These are phyloP conservation scores for Dendroctonus ponderosae DNA, from an alignment of 1,140 invertebrate genomes.

Conservation along the genomic window DNA sequence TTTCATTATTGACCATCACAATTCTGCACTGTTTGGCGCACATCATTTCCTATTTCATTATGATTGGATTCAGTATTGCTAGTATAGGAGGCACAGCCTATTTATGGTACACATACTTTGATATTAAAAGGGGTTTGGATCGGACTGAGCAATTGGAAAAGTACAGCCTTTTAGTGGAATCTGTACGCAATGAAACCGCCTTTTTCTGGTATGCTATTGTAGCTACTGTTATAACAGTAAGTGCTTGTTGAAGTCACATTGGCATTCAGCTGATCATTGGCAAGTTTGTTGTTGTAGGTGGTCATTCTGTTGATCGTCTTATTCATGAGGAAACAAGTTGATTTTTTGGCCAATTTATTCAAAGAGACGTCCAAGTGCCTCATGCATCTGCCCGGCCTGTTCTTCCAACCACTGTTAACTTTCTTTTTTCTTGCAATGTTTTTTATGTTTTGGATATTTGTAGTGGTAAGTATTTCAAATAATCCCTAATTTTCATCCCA, in stretches of 20 bases:
- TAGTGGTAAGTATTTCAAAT: conserved; percentile 63
- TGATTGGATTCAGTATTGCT: conserved; percentile 72
- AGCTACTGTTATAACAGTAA: conserved; percentile 83
- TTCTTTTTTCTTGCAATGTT: conserved; percentile 77
- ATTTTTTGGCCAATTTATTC: conserved; percentile 78
- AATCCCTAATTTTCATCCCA: neutral
- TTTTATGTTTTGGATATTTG: conserved; percentile 80
- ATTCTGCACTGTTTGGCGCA: conserved; percentile 81
- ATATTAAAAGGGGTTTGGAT: conserved; percentile 70
- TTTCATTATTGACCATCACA: conserved; percentile 79
- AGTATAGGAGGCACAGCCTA: conserved; percentile 74
- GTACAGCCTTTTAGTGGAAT: conserved; percentile 58
- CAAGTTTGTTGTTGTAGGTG: conserved; percentile 59
- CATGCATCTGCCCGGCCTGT: conserved; percentile 76
- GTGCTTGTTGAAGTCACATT: conserved; percentile 39
- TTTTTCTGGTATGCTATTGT: conserved; percentile 82
- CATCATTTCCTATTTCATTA: conserved; percentile 83
- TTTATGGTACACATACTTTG: conserved; percentile 87
- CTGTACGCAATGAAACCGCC: conserved; percentile 80
- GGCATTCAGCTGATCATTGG: neutral
- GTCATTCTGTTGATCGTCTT: conserved; percentile 77
- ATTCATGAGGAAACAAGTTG: conserved; percentile 76
- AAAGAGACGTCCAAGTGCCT: conserved; percentile 85
- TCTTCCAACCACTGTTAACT: conserved; percentile 84
- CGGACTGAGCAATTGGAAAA: conserved; percentile 52